Percentiles rank a stretch among this genome's conserved stretches.
Evolutionary conservation across 2,797 vertebrate genomes (phyloP).

Genomic region (Rhinatrema bivittatum): DNA sequence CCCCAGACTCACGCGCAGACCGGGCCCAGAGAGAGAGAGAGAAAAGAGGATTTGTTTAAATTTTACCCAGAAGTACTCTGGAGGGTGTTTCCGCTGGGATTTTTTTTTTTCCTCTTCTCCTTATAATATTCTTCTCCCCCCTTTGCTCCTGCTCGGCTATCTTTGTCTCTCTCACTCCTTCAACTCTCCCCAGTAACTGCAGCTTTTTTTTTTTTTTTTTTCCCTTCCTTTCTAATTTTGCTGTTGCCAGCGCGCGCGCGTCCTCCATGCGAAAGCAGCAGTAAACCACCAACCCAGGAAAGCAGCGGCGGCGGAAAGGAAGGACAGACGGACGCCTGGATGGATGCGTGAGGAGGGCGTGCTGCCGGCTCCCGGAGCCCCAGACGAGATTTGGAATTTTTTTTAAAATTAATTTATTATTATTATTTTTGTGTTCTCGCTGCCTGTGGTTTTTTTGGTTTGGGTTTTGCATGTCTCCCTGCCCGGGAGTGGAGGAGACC

Average conservation of each 20-base stretch:
- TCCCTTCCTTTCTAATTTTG: too few species aligned
- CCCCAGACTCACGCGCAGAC: not conserved
- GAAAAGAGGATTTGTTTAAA: not conserved
- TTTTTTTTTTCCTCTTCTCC: slow-evolving; percentile 22
- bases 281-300: not conserved
- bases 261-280: too few species aligned
- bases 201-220: slow-evolving; percentile 11
- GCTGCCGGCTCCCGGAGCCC: slow-evolving; percentile 9
- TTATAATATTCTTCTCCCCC: slow-evolving; percentile 17
- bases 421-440: too few species aligned
- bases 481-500: not conserved
- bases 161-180: slow-evolving; percentile 44
- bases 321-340: not conserved
- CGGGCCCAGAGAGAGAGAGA: not conserved
- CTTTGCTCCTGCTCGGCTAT: slow-evolving; percentile 30
- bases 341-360: not conserved
- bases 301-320: not conserved
- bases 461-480: slow-evolving; percentile 17
- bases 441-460: slow-evolving; percentile 41
- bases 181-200: slow-evolving; percentile 14
- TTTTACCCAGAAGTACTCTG: slow-evolving; percentile 42
- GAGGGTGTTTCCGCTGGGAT: slow-evolving; percentile 51
- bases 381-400: slow-evolving; percentile 13
- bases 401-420: slow-evolving; percentile 9
- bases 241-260: too few species aligned